phyloP scores from a whole-genome alignment of 30 jellyfish, hydroid and myxozoan species.

The Rhopilema esculentum region DNA sequence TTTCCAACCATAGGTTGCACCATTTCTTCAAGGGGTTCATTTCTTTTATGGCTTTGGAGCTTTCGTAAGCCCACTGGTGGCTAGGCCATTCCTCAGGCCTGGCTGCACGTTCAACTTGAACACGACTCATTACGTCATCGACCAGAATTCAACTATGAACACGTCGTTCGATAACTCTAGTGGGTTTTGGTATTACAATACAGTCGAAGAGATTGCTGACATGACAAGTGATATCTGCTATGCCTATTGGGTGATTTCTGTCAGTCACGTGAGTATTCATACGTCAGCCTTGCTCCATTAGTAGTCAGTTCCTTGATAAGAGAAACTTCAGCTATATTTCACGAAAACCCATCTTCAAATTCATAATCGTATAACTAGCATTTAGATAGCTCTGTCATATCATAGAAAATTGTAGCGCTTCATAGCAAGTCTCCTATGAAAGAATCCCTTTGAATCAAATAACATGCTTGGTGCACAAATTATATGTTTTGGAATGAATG shows the following conservation, averaged over 20 bases:
- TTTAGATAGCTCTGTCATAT: too few species aligned
- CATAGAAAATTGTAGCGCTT: too few species aligned
- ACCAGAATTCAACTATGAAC: slow-evolving; percentile 54
- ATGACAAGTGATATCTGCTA: slow-evolving; percentile 80
- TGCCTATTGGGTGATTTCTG: slow-evolving; percentile 94
- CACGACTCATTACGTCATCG: slow-evolving; percentile 75
- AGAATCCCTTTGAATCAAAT: too few species aligned
- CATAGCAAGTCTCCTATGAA: too few species aligned
- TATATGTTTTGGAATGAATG: not conserved
- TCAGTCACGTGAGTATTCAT: slow-evolving; percentile 92
- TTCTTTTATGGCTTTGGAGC: slow-evolving; percentile 98
- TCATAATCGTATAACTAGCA: too few species aligned
- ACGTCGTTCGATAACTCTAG: slow-evolving; percentile 75
- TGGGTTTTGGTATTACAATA: slow-evolving; percentile 75
- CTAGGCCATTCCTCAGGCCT: slow-evolving; percentile 92
- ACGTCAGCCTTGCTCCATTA: too few species aligned
- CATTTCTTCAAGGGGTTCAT: slow-evolving; percentile 95
- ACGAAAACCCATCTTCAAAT: too few species aligned
- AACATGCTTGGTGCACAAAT: too few species aligned
- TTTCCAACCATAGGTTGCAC: slow-evolving; percentile 97
- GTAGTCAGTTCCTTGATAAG: too few species aligned
- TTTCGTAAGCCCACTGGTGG: slow-evolving; percentile 88
- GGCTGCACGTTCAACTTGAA: slow-evolving; percentile 80
- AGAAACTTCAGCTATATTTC: too few species aligned
- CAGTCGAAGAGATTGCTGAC: slow-evolving; percentile 70